Evolutionary conservation across 2,888 invertebrate species (phyloP).

Genomic region (Pollenia griseotomentosa): DNA sequence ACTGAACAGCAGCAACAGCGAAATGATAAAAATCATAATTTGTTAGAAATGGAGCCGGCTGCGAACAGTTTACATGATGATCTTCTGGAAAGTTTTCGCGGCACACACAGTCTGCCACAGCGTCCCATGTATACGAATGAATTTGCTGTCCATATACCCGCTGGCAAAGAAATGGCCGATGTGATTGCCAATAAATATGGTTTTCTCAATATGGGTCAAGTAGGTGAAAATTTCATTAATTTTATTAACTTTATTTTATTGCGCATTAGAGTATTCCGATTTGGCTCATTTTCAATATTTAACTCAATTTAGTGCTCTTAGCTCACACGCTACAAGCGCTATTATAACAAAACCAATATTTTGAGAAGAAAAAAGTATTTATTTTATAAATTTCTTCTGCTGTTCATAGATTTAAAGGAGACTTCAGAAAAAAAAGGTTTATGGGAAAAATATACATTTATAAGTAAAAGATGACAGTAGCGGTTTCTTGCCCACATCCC

Average conservation of each 20-base stretch:
- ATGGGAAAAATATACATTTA: no score
- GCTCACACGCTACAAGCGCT: no score
- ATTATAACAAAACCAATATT: no score
- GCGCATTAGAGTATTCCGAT: neutral
- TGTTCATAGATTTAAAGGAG: no score
- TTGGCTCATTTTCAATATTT: no score
- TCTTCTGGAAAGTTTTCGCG: conserved; percentile 76
- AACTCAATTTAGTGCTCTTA: no score
- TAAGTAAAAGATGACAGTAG: no score
- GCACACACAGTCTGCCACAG: conserved; percentile 79
- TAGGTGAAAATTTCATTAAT: conserved; percentile 84
- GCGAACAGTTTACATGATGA: conserved; percentile 61
- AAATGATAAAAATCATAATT: conserved; percentile 43
- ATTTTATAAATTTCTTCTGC: no score
- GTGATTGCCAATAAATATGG: conserved; percentile 93
- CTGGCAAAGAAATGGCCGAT: conserved; percentile 89
- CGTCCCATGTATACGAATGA: conserved; percentile 89
- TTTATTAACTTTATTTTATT: neutral
- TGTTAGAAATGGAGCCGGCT: conserved; percentile 21
- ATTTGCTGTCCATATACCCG: conserved; percentile 94
- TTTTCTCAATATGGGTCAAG: conserved; percentile 94
- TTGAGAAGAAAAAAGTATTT: no score
- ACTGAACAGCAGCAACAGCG: conserved; percentile 60
- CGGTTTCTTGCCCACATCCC: no score
- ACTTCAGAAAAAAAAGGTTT: no score